phyloP scores from a whole-genome alignment of 2,797 vertebrate genomes.

The Platalea minor region DNA sequence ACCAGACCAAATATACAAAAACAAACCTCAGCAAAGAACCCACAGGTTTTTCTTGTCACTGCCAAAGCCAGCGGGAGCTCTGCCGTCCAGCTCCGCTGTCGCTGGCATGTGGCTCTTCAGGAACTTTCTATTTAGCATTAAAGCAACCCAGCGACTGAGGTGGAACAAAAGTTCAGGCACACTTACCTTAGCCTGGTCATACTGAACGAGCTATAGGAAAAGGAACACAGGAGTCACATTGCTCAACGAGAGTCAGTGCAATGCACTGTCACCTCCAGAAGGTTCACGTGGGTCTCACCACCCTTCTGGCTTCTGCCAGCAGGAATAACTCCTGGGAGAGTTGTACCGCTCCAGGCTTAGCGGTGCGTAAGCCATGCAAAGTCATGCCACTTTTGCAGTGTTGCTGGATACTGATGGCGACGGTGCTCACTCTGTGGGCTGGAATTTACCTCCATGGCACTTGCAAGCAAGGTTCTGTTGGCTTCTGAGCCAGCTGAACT shows the following conservation, averaged over 20 bases:
- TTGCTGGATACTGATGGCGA: neutral
- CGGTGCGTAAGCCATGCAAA: accelerated
- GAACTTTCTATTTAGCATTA: neutral
- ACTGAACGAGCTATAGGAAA: neutral
- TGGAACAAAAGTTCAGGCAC: neutral
- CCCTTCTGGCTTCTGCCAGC: neutral
- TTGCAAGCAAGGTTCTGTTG: neutral
- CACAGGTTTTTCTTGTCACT: neutral
- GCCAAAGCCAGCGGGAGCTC: neutral
- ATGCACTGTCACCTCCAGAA: neutral
- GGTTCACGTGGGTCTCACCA: neutral
- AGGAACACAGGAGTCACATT: neutral
- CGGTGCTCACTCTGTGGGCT: neutral
- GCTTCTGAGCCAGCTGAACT: neutral
- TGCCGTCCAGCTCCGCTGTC: neutral
- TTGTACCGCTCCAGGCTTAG: neutral
- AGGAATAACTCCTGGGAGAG: neutral
- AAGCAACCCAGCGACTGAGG: neutral
- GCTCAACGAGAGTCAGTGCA: neutral
- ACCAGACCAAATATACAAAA: neutral
- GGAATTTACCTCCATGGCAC: neutral
- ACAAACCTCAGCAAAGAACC: neutral
- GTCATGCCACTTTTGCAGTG: neutral
- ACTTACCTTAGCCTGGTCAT: neutral
- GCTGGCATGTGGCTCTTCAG: neutral